A percentile compares a stretch with the other conserved stretches of the same genome.
phyloP scores from a whole-genome alignment of 2,113 vertebrate genomes.

The Mustela lutreola region DNA sequence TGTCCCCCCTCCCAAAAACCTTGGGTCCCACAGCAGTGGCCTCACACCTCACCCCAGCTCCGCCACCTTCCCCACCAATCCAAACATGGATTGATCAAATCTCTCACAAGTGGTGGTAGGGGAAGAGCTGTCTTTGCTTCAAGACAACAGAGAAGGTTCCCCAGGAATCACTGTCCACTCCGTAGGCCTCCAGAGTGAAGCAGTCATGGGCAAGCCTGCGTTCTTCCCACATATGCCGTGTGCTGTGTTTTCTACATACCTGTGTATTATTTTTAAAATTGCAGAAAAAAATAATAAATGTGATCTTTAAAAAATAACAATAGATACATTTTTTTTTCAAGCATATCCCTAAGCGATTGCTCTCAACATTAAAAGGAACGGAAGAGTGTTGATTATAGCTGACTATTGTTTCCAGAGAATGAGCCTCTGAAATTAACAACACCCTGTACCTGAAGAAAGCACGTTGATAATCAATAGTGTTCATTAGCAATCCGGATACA shows the following conservation, averaged over 20 bases:
- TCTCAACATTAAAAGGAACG: neutral
- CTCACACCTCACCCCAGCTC: neutral
- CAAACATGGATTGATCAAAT: neutral
- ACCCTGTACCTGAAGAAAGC: neutral
- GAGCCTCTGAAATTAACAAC: neutral
- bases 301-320: slow-evolving; percentile 4
- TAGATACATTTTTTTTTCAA: neutral
- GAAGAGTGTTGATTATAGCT: neutral
- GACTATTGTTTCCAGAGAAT: neutral
- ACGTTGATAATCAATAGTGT: slow-evolving; percentile 50
- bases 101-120: neutral
- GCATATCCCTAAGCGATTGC: neutral
- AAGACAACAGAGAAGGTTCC: neutral
- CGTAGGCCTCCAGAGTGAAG: neutral
- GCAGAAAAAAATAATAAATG: neutral
- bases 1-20: neutral
- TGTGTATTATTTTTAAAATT: neutral
- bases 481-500: slow-evolving; percentile 59
- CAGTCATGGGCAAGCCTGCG: neutral
- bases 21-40: neutral
- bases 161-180: rapidly evolving
- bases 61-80: neutral
- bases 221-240: neutral
- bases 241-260: neutral
- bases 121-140: neutral